Conservation (phyloP, 1,140 invertebrate species). For the Scaptomyza montana region DNA sequence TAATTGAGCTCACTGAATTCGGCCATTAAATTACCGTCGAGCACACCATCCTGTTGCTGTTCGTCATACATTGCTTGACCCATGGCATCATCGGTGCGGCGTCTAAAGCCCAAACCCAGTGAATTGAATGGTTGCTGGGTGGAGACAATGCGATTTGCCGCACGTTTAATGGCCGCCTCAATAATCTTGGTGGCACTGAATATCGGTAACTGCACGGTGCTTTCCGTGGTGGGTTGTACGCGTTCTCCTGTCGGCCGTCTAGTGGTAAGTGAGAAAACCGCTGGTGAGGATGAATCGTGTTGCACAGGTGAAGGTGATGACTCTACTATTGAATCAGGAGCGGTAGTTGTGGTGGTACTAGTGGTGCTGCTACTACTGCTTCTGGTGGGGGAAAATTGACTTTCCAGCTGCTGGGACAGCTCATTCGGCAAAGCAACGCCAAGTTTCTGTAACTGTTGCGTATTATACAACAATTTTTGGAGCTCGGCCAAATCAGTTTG, state of each 20-base stretch:
- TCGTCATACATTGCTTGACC: constrained; percentile 20
- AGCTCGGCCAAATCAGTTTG: constrained; percentile 65
- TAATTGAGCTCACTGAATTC: constrained; percentile 80
- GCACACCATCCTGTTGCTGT: constrained; percentile 37
- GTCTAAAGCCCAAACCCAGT: constrained; percentile 58
- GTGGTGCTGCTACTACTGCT: constrained; percentile 18
- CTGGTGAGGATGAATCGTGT: constrained; percentile 69
- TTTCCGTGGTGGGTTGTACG: constrained; percentile 63
- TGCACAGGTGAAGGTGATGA: constrained; percentile 25
- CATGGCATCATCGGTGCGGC: constrained; percentile 62
- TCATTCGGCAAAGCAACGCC: constrained; percentile 83
- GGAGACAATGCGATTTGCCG: constrained; percentile 74
- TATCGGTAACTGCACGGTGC: constrained; percentile 68
- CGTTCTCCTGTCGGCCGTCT: constrained; percentile 48
- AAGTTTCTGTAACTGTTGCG: constrained; percentile 81
- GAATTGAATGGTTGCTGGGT: constrained; percentile 58
- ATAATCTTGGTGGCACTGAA: constrained; percentile 81
- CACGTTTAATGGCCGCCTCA: constrained; percentile 76
- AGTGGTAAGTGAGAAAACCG: constrained; percentile 77
- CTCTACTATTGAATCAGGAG: neutral
- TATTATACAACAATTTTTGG: constrained; percentile 78
- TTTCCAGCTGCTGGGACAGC: constrained; percentile 70
- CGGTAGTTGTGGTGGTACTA: constrained; percentile 4
- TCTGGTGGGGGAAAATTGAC: constrained; percentile 40
- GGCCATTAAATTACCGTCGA: constrained; percentile 73